Base-by-base conservation (phyloP, 2,888 invertebrate genomes). In the Coelinius sp. region DNA sequence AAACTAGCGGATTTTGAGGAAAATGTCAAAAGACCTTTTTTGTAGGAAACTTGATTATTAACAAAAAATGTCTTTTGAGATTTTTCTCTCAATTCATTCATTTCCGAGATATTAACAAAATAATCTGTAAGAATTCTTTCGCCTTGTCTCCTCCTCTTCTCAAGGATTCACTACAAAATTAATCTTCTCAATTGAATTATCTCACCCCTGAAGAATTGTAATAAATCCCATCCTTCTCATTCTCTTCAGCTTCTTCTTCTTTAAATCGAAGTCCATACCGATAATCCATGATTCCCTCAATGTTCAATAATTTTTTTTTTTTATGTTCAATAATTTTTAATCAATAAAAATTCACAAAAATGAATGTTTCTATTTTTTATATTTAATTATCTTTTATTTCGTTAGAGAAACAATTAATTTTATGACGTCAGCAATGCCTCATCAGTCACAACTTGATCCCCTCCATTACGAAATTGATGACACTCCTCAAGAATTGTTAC, bases 231-330 rank as follows among this genome's bases (percentile, higher is more conserved):
- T 80, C 83, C 76, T 81, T 85, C 74, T 84, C 85, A 79, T 81
- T 84, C 76, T 85, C 84, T 68, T 79, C 76, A 70, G 76, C 74
- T 73, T 86, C 86, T 72, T 85, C 84, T 76, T 84, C 84, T 76
- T 83, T 84, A 78, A 81, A 82, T 12, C 81, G 76, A 62, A 79
- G 77, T 66, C 82, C 82, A 77, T 81, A 81, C 56, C 81, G 80
- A 65, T 79, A 77, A 76, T 79, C 79, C 79, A 79, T 78, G 62
- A 53, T 25, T 56, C 7, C 25, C 17, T 14, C 8, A 7, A 10
- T 8, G 6, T 52, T 52, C 1, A 24, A 52, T 12, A 24, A 24
- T 24, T 17, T 6, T 52, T 24, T 41, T 38, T 38, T 38, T 38
- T 38, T 10, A 10, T 8, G 6, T 52, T 52, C 1, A 24, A 52